Conservation (phyloP, 2,888 invertebrate genomes). For the Blera fallax region DNA sequence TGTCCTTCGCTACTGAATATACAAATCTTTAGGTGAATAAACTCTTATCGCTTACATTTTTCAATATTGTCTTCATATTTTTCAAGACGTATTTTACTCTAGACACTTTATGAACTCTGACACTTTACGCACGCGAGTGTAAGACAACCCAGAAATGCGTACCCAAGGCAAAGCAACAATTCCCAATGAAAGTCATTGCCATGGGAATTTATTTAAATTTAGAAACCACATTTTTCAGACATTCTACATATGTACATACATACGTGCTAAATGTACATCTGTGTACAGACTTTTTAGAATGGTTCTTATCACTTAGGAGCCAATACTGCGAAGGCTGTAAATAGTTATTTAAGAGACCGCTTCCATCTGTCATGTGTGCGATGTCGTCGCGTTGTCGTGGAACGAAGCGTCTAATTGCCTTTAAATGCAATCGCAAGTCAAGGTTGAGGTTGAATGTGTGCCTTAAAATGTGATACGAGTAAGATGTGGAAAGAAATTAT, state of each 20-base stretch:
- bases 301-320: conserved; percentile 8
- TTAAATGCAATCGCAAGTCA: conserved; percentile 9
- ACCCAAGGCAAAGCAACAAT: not conserved
- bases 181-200: not conserved
- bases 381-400: not conserved
- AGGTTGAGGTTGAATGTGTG: conserved; percentile 23
- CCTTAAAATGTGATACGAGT: not conserved
- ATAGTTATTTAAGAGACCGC: conserved; percentile 11
- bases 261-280: too few species aligned
- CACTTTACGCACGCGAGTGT: not conserved
- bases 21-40: not conserved
- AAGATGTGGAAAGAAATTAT: not conserved
- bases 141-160: not conserved
- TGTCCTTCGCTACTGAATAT: too few species aligned
- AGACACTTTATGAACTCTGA: not conserved
- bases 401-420: not conserved
- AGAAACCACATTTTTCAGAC: not conserved
- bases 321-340: not conserved
- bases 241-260: too few species aligned
- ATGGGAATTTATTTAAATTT: not conserved
- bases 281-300: not conserved
- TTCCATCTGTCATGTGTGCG: not conserved
- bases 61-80: not conserved
- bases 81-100: not conserved
- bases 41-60: not conserved